Base-by-base conservation (phyloP, 2,797 vertebrate genomes). In the Acrocephalus scirpaceus region DNA sequence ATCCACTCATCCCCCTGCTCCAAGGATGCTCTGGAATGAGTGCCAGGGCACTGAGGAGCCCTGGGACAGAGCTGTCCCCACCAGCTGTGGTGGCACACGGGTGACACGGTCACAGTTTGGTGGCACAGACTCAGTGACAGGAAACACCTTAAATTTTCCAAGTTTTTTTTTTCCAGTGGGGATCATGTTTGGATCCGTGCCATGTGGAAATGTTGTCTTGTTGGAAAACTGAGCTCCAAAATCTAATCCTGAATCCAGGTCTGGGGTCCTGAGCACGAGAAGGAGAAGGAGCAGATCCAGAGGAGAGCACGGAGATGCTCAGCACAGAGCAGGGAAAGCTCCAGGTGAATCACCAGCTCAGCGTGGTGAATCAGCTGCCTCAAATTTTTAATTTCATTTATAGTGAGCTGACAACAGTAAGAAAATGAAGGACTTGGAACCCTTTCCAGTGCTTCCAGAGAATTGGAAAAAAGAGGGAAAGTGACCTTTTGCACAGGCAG, bases 151-250 rank as follows among this genome's bases (percentile, higher is more conserved):
- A 1, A 22, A 11, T 36, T 53, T 4, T 48, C 64, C 50, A 7
- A 20, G 6, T n/a, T 29, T 17, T n/a, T 25, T 19, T 29, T 16
- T 15, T 13, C 57, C 47, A 44, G 27, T 4, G 6, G 9, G n/a
- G 16, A 17, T 3, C 1, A 0, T 0, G 5, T 40, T 30, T 34
- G 54, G 44, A 30, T 78, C 51, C 10, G 29, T 30, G 58, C 54
- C 3, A n/a, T n/a, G 0, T 10, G 14, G 30, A 42, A 88, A 36
- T 1, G 12, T 3, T 5, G 7, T 3, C 29, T 22, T 5, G 19
- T 10, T 34, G 44, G 51, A 47, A 79, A 70, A 86, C 44, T 0
- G 2, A 71, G 34, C 38, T 30, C 17, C 15, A 10, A 81, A 72
- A 65, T 3, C 14, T 1, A 20, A 42, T 5, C 17, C 45, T 27